Percentiles rank a stretch among this genome's conserved stretches.
phyloP scores from a whole-genome alignment of 1,140 invertebrate genomes.

The Chelonus insularis region DNA sequence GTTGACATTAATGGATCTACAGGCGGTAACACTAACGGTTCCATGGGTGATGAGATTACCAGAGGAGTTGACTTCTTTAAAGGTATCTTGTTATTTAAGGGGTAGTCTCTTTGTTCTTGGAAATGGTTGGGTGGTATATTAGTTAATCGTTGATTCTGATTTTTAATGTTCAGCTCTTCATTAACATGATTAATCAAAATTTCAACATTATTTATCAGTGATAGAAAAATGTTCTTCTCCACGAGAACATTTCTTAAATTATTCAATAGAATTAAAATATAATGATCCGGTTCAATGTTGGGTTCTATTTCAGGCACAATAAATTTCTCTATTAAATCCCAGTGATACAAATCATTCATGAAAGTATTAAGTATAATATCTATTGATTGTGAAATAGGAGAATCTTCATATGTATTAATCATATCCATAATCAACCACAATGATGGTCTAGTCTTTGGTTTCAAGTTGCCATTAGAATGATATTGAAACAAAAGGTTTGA shows the following conservation, averaged over 20 bases:
- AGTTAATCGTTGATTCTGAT: background rate
- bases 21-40: no score
- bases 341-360: background rate
- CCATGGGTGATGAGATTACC: no score
- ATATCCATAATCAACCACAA: conserved; percentile 15
- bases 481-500: conserved; percentile 5
- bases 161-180: background rate
- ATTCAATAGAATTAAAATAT: conserved; percentile 19
- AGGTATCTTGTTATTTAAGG: no score
- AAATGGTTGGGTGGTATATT: background rate
- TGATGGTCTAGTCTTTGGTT: background rate
- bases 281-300: conserved; percentile 23
- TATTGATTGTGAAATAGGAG: background rate
- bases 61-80: no score
- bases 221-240: background rate
- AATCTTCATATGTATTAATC: background rate
- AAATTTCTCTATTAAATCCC: background rate
- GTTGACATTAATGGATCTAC: no score
- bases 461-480: background rate
- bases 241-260: conserved; percentile 1
- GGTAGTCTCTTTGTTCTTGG: background rate
- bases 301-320: conserved; percentile 18
- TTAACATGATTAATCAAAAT: background rate
- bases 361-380: background rate
- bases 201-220: background rate